A percentile compares a stretch with the other conserved stretches of the same genome.
These are phyloP conservation scores for Sycon ciliatum DNA, from an alignment of 37 sponge, comb jelly and placozoan genomes.

Conservation along the genomic window DNA sequence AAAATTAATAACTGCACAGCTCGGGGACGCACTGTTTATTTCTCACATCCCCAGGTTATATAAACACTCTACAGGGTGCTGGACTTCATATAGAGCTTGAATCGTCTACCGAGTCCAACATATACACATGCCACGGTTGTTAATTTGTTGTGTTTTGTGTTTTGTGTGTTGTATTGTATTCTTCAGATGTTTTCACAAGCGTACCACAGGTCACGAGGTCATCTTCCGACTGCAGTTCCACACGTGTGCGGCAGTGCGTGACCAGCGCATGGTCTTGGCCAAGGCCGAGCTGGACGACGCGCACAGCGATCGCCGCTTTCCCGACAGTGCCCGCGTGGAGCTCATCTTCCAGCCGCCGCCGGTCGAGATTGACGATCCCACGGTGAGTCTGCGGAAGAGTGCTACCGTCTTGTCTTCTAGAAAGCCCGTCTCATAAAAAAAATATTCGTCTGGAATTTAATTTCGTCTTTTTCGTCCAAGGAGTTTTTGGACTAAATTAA, in stretches of 20 bases:
- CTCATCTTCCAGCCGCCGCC: conserved; percentile 42
- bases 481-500: too few species aligned
- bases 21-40: too few species aligned
- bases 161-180: conserved; percentile 19
- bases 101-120: not conserved
- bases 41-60: not conserved
- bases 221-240: conserved; percentile 89
- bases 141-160: conserved; percentile 31
- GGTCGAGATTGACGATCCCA: not conserved
- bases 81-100: too few species aligned
- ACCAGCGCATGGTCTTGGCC: conserved; percentile 57
- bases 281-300: conserved; percentile 91
- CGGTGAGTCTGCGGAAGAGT: too few species aligned
- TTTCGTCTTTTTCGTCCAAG: too few species aligned
- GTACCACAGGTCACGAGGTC: conserved; percentile 52
- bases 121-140: not conserved
- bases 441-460: too few species aligned
- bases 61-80: not conserved
- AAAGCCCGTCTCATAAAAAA: too few species aligned
- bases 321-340: conserved; percentile 59
- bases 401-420: too few species aligned
- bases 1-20: too few species aligned
- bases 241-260: conserved; percentile 53
- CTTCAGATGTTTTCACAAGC: conserved; percentile 86
- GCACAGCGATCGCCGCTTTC: conserved; percentile 63